These are phyloP conservation scores for Lasioglossum pauxillum DNA, from an alignment of 2,888 invertebrate genomes.

Conservation along the genomic window DNA sequence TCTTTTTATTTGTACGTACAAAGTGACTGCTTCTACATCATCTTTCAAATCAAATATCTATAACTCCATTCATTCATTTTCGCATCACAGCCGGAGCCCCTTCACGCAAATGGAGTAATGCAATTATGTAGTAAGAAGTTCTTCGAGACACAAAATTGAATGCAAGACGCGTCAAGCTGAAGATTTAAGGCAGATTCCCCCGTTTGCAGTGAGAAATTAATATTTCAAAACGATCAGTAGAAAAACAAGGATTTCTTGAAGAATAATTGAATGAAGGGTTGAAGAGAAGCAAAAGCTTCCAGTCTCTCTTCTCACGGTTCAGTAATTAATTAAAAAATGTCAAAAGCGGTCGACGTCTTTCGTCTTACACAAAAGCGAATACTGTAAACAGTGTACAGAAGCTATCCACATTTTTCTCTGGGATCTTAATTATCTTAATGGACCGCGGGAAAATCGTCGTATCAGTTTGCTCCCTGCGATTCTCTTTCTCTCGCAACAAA, in stretches of 20 bases:
- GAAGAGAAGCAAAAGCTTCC: neutral
- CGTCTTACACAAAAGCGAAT: neutral
- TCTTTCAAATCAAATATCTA: too few relatives aligned
- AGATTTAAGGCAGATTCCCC: too few relatives aligned
- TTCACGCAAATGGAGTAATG: too few relatives aligned
- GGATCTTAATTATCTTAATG: constrained; percentile 47
- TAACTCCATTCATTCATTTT: too few relatives aligned
- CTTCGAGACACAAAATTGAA: too few relatives aligned
- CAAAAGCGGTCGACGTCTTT: neutral
- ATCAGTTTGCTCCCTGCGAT: neutral
- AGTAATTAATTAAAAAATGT: constrained; percentile 6
- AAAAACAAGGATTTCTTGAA: neutral
- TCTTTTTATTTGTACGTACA: too few relatives aligned
- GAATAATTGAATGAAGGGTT: neutral
- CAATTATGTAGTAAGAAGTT: too few relatives aligned
- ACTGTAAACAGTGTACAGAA: neutral
- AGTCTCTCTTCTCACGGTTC: neutral
- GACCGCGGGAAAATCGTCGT: neutral
- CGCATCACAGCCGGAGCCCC: too few relatives aligned
- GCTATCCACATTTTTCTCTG: neutral
- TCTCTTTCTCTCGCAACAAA: neutral
- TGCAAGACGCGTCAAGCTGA: too few relatives aligned
- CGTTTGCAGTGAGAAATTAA: neutral
- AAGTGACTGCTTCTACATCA: too few relatives aligned
- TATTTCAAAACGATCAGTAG: neutral